Conservation (phyloP, 1,140 invertebrate species). For the Heliothis subflexa region DNA sequence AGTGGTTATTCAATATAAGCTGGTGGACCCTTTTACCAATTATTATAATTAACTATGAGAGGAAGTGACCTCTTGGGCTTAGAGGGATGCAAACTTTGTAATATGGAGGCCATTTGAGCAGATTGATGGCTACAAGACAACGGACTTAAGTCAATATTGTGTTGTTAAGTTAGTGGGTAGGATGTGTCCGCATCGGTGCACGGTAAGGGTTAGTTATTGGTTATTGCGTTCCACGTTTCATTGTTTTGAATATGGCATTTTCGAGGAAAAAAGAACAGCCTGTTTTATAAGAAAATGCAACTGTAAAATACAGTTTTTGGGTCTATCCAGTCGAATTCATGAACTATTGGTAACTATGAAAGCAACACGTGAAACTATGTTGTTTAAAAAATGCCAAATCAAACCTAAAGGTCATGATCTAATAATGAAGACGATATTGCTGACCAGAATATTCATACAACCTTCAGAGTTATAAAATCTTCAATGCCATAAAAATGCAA, state of each 20-base stretch:
- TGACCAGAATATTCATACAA: slow-evolving; percentile 5
- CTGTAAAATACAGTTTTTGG: too few species aligned
- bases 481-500: slow-evolving; percentile 26
- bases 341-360: too few species aligned
- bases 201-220: not conserved
- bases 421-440: not conserved
- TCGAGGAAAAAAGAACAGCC: too few species aligned
- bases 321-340: too few species aligned
- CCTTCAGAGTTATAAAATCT: slow-evolving; percentile 25
- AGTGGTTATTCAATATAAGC: slow-evolving; percentile 72
- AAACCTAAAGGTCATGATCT: too few species aligned
- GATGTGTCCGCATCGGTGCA: not conserved
- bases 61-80: slow-evolving; percentile 82
- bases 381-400: too few species aligned
- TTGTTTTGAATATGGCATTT: not conserved
- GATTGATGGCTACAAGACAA: slow-evolving; percentile 83
- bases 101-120: slow-evolving; percentile 74
- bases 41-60: slow-evolving; percentile 84
- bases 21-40: slow-evolving; percentile 76
- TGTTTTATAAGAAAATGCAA: too few species aligned
- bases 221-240: not conserved
- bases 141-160: slow-evolving; percentile 73
- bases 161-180: slow-evolving; percentile 62
- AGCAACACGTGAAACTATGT: too few species aligned
- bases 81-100: slow-evolving; percentile 71